phyloP scores from a whole-genome alignment of 2,797 vertebrate genomes.

The Mastacembelus armatus region DNA sequence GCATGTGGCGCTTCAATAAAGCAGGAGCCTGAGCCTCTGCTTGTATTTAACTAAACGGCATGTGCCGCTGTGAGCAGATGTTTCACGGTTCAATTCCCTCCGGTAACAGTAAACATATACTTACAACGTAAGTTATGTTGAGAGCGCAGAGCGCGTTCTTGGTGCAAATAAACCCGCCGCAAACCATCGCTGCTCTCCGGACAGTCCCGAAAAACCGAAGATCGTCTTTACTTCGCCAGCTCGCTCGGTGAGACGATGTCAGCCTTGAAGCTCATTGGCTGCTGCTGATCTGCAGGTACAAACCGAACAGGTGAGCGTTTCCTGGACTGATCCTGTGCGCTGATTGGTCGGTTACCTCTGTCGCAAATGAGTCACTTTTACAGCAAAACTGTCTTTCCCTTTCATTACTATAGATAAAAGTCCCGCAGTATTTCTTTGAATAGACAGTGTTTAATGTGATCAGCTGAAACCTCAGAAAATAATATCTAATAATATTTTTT shows the following conservation, averaged over 20 bases:
- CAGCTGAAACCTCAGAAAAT: too few species aligned
- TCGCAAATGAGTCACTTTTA: background rate
- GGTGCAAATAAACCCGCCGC: constrained; percentile 70
- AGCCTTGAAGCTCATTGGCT: background rate
- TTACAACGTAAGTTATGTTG: constrained; percentile 71
- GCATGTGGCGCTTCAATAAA: background rate
- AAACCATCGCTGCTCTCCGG: constrained; percentile 53
- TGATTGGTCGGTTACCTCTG: constrained; percentile 50
- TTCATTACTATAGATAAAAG: background rate
- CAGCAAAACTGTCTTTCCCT: too few species aligned
- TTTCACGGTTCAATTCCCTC: background rate
- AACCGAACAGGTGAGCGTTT: background rate
- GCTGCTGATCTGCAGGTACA: too few species aligned
- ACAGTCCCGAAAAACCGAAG: background rate
- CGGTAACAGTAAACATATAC: background rate
- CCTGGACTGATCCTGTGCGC: constrained; percentile 32
- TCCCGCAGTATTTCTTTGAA: too few species aligned
- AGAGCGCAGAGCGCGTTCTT: constrained; percentile 69
- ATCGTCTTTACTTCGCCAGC: too few species aligned
- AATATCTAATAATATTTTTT: too few species aligned
- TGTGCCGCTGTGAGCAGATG: too few species aligned
- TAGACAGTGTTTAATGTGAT: too few species aligned
- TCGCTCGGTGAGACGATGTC: background rate
- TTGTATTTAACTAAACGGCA: background rate
- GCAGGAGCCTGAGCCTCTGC: too few species aligned